Conservation (phyloP, 2,888 invertebrate species). For the Ceriagrion tenellum region DNA sequence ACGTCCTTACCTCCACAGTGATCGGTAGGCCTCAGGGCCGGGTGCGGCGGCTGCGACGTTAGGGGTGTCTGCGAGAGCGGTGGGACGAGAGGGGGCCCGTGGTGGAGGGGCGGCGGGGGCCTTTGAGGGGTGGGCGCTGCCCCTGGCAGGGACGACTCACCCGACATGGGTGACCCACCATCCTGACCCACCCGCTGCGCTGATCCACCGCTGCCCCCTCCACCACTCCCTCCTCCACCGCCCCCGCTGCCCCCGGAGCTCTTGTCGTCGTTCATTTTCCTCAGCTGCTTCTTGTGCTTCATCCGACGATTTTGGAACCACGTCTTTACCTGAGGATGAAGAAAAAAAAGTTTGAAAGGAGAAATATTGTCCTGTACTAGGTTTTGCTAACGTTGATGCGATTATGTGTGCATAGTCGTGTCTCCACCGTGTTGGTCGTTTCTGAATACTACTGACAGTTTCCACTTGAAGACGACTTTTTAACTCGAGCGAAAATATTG, state of each 20-base stretch:
- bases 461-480: no score
- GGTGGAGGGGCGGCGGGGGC: slow-evolving; percentile 74
- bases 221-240: slow-evolving; percentile 73
- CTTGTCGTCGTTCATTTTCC: slow-evolving; percentile 82
- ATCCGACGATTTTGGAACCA: slow-evolving; percentile 99
- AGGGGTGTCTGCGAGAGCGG: slow-evolving; percentile 41
- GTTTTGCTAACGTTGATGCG: no score
- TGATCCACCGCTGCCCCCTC: slow-evolving; percentile 55
- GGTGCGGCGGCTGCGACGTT: slow-evolving; percentile 56
- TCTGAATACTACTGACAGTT: no score
- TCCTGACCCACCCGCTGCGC: slow-evolving; percentile 44
- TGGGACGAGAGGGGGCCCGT: slow-evolving; percentile 77
- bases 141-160: background rate
- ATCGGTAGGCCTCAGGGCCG: background rate
- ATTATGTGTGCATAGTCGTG: no score
- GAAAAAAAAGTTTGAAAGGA: background rate
- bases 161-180: background rate
- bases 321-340: slow-evolving; percentile 89
- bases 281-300: slow-evolving; percentile 96
- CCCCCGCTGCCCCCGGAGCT: slow-evolving; percentile 73
- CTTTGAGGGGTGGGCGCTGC: background rate
- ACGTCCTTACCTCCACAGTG: slow-evolving; percentile 53
- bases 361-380: no score
- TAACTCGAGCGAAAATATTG: no score
- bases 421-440: no score